Percentiles rank a stretch among this genome's conserved stretches.
These are phyloP conservation scores for Atrichornis clamosus DNA, from an alignment of 2,113 vertebrate genomes.

Conservation along the genomic window DNA sequence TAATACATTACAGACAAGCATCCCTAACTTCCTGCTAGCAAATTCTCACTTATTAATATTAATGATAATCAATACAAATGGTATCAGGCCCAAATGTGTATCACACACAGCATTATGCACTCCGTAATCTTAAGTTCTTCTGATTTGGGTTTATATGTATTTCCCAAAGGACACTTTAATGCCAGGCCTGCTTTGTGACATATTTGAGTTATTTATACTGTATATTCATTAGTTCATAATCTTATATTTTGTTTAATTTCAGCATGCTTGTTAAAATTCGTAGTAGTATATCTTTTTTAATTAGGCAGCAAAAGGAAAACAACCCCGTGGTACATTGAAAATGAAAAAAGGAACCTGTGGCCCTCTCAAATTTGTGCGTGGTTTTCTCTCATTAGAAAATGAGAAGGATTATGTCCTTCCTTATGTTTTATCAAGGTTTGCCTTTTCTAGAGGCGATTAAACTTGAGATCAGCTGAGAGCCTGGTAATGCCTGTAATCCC, in stretches of 20 bases:
- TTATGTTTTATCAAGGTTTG: background rate
- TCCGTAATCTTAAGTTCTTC: background rate
- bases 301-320: background rate
- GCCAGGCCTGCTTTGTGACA: background rate
- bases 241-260: background rate
- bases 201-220: background rate
- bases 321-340: background rate
- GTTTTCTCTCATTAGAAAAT: background rate
- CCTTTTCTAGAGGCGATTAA: background rate
- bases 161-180: background rate
- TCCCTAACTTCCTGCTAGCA: background rate
- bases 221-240: background rate
- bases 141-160: fast-evolving
- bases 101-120: fast-evolving
- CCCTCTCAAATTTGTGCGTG: background rate
- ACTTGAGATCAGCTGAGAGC: background rate
- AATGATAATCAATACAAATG: background rate
- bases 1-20: background rate
- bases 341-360: background rate
- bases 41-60: background rate
- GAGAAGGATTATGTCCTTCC: background rate
- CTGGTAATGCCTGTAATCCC: background rate
- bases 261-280: background rate
- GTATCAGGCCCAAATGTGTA: background rate
- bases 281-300: background rate